These are phyloP conservation scores for Dermatophagoides farinae DNA, from an alignment of 1,140 invertebrate genomes.

Conservation along the genomic window DNA sequence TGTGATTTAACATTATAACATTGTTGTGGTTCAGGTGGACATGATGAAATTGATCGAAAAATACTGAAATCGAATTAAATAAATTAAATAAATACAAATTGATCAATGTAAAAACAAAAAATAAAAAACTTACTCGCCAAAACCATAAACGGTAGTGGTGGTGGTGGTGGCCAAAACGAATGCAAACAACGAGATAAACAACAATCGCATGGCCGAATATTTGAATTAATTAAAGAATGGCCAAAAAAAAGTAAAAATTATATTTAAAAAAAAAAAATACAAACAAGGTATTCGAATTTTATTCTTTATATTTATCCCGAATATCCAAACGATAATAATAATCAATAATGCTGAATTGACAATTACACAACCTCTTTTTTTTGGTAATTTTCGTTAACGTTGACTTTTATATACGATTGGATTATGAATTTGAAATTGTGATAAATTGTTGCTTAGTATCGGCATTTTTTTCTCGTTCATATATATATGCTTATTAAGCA, in stretches of 20 bases:
- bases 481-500: too few species aligned
- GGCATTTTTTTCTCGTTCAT: too few species aligned
- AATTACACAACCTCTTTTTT: too few species aligned
- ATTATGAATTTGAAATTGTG: too few species aligned
- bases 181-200: background rate
- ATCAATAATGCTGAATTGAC: too few species aligned
- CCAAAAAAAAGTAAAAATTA: background rate
- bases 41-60: background rate
- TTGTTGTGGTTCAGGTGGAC: background rate
- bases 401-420: too few species aligned
- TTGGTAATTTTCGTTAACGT: too few species aligned
- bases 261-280: background rate
- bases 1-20: background rate
- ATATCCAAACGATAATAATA: too few species aligned
- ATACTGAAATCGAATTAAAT: background rate
- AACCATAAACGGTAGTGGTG: background rate
- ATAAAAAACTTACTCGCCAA: background rate
- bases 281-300: background rate
- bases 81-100: background rate
- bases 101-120: background rate
- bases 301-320: too few species aligned
- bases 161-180: too few species aligned
- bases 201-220: background rate
- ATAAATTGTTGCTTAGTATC: too few species aligned
- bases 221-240: background rate